phyloP scores from a whole-genome alignment of 2,797 vertebrate species.

The Prionace glauca region DNA sequence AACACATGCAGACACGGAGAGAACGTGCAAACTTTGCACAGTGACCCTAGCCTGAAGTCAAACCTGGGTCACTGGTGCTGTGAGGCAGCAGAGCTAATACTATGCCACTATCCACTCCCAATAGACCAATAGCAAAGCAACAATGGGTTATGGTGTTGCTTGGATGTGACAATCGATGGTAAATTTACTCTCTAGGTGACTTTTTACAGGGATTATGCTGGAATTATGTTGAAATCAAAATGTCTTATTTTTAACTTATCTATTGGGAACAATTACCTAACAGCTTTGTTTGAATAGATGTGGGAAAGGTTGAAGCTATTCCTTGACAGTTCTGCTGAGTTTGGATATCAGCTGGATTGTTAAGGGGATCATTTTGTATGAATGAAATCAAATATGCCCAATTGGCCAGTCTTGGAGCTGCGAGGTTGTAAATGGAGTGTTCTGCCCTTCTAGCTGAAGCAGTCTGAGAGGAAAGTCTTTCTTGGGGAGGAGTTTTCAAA shows the following conservation, averaged over 20 bases:
- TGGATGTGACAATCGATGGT: not conserved
- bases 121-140: not conserved
- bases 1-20: too few species aligned
- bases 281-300: not conserved
- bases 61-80: too few species aligned
- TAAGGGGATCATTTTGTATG: not conserved
- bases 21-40: too few species aligned
- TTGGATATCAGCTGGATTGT: too few species aligned
- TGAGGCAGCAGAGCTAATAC: too few species aligned
- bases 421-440: not conserved
- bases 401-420: not conserved
- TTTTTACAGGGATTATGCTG: not conserved
- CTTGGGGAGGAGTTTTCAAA: not conserved
- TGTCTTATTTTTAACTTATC: not conserved
- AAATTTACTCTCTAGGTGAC: not conserved
- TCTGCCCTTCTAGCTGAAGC: not conserved
- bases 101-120: too few species aligned
- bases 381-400: not conserved
- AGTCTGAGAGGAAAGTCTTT: not conserved
- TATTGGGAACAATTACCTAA: not conserved
- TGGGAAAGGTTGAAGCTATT: not conserved
- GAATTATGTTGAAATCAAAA: not conserved
- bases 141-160: not conserved
- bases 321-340: not conserved
- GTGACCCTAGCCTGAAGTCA: too few species aligned